These are phyloP conservation scores for Microcebus griseorufus DNA, from an alignment of 2,113 vertebrate species.

Conservation along the genomic window DNA sequence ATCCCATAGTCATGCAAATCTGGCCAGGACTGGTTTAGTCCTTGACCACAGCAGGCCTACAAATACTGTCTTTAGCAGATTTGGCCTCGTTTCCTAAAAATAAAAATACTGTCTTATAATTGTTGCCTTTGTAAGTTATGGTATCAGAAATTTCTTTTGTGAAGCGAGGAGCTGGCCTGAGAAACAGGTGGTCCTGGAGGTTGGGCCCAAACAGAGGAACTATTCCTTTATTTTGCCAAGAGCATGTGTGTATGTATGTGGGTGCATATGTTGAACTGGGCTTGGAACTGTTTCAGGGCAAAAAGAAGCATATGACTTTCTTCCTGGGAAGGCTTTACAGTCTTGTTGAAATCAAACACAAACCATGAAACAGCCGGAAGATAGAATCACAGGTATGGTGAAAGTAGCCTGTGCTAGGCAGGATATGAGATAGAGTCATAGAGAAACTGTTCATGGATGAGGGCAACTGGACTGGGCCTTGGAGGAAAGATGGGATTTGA, in stretches of 20 bases:
- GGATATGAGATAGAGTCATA: neutral
- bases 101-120: neutral
- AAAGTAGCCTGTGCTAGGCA: neutral
- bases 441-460: neutral
- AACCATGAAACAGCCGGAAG: neutral
- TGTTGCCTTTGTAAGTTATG: neutral
- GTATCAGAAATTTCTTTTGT: conserved; percentile 5
- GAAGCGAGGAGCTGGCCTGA: neutral
- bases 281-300: neutral
- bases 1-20: too few relatives aligned
- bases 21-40: neutral
- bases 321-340: neutral
- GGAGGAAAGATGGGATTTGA: neutral
- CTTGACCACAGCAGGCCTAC: neutral
- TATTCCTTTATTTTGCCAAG: neutral
- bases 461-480: neutral
- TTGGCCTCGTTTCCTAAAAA: conserved; percentile 28
- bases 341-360: conserved; percentile 9
- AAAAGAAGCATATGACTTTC: neutral
- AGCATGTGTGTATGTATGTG: neutral
- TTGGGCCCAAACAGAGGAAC: neutral
- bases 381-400: neutral
- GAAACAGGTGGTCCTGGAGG: neutral
- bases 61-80: neutral
- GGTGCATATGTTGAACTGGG: neutral